Base-by-base conservation (phyloP, 1,140 invertebrate species). In the Gryllus bimaculatus region DNA sequence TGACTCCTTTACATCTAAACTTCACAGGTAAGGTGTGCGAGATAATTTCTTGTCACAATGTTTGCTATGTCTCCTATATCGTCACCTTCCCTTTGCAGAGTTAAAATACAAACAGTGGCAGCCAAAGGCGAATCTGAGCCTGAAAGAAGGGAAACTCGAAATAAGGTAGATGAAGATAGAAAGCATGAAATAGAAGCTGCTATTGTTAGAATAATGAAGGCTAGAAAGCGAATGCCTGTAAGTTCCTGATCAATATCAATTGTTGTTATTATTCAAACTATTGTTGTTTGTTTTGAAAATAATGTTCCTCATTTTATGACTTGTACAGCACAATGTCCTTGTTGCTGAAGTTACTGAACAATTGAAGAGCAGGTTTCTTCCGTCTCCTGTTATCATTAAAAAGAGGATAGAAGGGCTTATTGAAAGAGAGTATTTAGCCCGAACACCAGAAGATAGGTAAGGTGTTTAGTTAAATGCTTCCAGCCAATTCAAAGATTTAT, bases 161-260 rank as follows among this genome's bases (percentile, higher is more conserved):
- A 92, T 84, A 99, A 99, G 89, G 93, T 94, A 85, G 98, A 99
- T 85, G 98, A 99, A 87, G 98, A 99, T 87, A 90, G 98, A 80
- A 99, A 99, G 87, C 97, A 99, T 86, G 98, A 99, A 89, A 99
- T 99, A 81, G 98, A 99, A 89, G 98, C 98, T 73, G 98, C 98
- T 73, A 98, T 99, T 84, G 98, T 99, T 76, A 91, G 98, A 83
- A 99, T 99, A 83, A 99, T 99, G 98, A 99, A 99, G 88, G 95
- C 96, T 47, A 90, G 98, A 79, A 99, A 99, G 89, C 92, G 93
- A 84, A 93, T 99, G 91, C 87, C 93, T 85, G 93, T 94, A 87
- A 85, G 88, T 89, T 79, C 26, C n/a, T 73, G 5, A 13, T 73
- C n/a, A 13, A 0, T 47, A 6, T 77, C 12, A n/a, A 18, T 15